phyloP scores from a whole-genome alignment of 1,140 invertebrate genomes.

The Delia radicum region DNA sequence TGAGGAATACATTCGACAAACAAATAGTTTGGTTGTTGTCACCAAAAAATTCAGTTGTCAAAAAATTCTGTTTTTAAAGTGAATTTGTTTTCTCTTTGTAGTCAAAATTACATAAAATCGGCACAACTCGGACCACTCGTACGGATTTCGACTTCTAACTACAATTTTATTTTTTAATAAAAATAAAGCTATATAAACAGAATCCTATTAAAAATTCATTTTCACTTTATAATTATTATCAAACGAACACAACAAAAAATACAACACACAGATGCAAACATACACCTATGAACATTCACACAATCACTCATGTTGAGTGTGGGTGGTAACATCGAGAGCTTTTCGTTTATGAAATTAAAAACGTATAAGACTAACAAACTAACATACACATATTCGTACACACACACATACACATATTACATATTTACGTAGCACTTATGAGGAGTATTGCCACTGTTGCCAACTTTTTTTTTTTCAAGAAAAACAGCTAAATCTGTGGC shows the following conservation, averaged over 20 bases:
- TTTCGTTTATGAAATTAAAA: not conserved
- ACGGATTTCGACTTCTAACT: too few relatives aligned
- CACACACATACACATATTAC: not conserved
- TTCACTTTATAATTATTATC: not conserved
- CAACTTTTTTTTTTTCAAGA: too few relatives aligned
- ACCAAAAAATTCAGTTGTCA: too few relatives aligned
- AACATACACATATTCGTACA: not conserved
- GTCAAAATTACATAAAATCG: too few relatives aligned
- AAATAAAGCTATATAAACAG: too few relatives aligned
- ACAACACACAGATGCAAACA: not conserved
- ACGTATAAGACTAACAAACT: not conserved
- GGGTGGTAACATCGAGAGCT: conserved; percentile 5
- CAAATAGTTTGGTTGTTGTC: too few relatives aligned
- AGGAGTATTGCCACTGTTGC: not conserved
- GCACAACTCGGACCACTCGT: too few relatives aligned
- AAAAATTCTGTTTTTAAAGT: too few relatives aligned
- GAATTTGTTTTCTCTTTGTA: too few relatives aligned
- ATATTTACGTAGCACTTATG: not conserved
- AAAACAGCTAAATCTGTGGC: too few relatives aligned
- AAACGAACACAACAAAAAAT: not conserved
- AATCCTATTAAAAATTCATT: not conserved
- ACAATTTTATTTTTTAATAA: too few relatives aligned
- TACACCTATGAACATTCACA: not conserved
- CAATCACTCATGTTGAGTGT: conserved; percentile 3
- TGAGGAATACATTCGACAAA: too few relatives aligned